phyloP scores from a whole-genome alignment of 1,140 invertebrate genomes.

The Acromyrmex charruanus region DNA sequence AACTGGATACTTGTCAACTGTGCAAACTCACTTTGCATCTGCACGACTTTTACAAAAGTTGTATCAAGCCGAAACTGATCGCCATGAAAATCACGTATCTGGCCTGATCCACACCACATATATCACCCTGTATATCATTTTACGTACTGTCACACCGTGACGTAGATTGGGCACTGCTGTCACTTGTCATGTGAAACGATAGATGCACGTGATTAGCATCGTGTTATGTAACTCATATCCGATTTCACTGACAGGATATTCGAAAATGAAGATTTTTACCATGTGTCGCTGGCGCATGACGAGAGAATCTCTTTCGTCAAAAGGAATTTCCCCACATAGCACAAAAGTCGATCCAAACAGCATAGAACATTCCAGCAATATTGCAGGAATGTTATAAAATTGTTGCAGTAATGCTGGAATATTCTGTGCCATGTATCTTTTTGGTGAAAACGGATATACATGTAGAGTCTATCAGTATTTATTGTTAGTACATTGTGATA shows the following conservation, averaged over 20 bases:
- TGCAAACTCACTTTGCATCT: slow-evolving; percentile 10
- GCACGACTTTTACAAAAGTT: slow-evolving; percentile 39
- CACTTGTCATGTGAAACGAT: slow-evolving; percentile 55
- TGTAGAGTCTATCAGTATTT: slow-evolving; percentile 14
- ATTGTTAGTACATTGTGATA: slow-evolving; percentile 38
- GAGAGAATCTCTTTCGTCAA: neutral
- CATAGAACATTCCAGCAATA: no score
- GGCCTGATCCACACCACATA: slow-evolving; percentile 15
- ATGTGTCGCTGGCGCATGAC: neutral
- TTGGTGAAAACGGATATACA: slow-evolving; percentile 45
- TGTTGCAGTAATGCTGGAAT: no score
- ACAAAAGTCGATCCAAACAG: no score
- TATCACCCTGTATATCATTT: slow-evolving; percentile 62
- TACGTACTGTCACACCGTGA: slow-evolving; percentile 52
- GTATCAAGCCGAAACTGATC: slow-evolving; percentile 22
- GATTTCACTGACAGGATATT: slow-evolving; percentile 33
- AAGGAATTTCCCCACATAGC: neutral
- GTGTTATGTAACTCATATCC: slow-evolving; percentile 54
- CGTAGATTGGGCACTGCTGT: slow-evolving; percentile 59
- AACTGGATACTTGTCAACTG: slow-evolving; percentile 2
- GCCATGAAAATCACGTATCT: slow-evolving; percentile 25
- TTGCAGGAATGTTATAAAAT: no score
- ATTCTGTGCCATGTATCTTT: neutral
- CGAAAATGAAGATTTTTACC: neutral
- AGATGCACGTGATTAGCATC: slow-evolving; percentile 65